phyloP scores from a whole-genome alignment of 2,797 vertebrate species.

The Rhodeus uyekii region DNA sequence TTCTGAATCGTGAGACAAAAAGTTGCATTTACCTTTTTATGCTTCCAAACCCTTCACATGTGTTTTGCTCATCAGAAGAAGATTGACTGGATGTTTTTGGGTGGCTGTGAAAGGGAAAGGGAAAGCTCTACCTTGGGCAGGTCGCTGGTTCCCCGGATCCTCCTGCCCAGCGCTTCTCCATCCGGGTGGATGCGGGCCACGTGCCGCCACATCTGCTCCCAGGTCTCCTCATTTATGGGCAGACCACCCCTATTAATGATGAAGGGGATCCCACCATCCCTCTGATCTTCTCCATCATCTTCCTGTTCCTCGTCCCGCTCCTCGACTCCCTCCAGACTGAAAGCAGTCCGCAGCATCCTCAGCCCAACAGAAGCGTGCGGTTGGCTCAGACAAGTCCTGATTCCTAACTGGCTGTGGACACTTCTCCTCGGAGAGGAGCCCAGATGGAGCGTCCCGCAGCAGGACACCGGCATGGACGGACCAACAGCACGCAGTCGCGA shows the following conservation, averaged over 20 bases:
- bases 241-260: slow-evolving; percentile 93
- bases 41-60: not conserved
- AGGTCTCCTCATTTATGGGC: slow-evolving; percentile 91
- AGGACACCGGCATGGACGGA: slow-evolving; percentile 66
- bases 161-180: slow-evolving; percentile 80
- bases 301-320: slow-evolving; percentile 89
- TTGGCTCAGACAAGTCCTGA: slow-evolving; percentile 53
- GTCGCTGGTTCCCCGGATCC: slow-evolving; percentile 85
- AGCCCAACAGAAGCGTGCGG: slow-evolving; percentile 63
- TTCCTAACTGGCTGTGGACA: slow-evolving; percentile 33
- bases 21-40: not conserved
- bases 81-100: not conserved
- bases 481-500: too few relatives aligned
- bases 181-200: slow-evolving; percentile 91
- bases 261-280: slow-evolving; percentile 92
- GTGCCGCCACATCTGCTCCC: slow-evolving; percentile 98
- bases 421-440: slow-evolving; percentile 66
- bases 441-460: slow-evolving; percentile 63
- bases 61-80: not conserved
- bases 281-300: slow-evolving; percentile 90
- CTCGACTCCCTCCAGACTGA: slow-evolving; percentile 66
- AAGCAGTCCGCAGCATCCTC: slow-evolving; percentile 69
- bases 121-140: slow-evolving; percentile 89
- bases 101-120: not conserved
- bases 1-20: not conserved